A percentile compares a stretch with the other conserved stretches of the same genome.
Conservation (phyloP, 2,888 invertebrate genomes). For the Cantharis flavilabris region DNA sequence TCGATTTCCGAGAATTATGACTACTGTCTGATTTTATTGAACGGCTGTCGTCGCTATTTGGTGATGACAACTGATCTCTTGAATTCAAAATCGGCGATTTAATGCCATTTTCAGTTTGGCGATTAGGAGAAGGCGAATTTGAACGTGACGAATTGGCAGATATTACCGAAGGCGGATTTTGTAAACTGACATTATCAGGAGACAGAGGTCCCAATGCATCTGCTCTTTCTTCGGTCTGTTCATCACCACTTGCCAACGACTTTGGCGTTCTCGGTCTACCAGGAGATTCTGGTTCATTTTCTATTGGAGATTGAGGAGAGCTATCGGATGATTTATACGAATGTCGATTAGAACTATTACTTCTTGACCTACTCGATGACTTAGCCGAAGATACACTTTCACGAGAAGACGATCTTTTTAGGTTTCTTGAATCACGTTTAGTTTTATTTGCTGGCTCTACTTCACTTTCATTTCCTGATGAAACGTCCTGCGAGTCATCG, state of each 20-base stretch:
- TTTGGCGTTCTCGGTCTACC: constrained; percentile 13
- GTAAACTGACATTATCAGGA: constrained; percentile 17
- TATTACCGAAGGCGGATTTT: neutral
- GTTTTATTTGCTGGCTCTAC: constrained; percentile 42
- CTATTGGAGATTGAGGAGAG: constrained; percentile 34
- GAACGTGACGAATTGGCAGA: constrained; percentile 32
- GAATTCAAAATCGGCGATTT: constrained; percentile 7
- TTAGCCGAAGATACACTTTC: constrained; percentile 21
- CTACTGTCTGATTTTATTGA: constrained; percentile 45
- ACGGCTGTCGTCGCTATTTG: constrained; percentile 27
- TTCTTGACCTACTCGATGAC: constrained; percentile 30
- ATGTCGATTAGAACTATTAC: constrained; percentile 27
- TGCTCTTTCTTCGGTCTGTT: neutral
- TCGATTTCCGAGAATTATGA: constrained; percentile 42
- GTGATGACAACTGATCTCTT: constrained; percentile 20
- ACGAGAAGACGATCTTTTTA: constrained; percentile 6
- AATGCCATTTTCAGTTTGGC: constrained; percentile 6
- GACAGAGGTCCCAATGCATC: constrained; percentile 23
- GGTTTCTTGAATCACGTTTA: constrained; percentile 32
- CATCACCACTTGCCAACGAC: constrained; percentile 19
- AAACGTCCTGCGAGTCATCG: constrained; percentile 63
- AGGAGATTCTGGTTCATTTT: neutral
- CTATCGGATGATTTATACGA: constrained; percentile 31
- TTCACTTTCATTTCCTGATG: constrained; percentile 50
- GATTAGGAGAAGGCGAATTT: constrained; percentile 18